These are phyloP conservation scores for Byasa hedistus DNA, from an alignment of 2,888 invertebrate species.

Conservation along the genomic window DNA sequence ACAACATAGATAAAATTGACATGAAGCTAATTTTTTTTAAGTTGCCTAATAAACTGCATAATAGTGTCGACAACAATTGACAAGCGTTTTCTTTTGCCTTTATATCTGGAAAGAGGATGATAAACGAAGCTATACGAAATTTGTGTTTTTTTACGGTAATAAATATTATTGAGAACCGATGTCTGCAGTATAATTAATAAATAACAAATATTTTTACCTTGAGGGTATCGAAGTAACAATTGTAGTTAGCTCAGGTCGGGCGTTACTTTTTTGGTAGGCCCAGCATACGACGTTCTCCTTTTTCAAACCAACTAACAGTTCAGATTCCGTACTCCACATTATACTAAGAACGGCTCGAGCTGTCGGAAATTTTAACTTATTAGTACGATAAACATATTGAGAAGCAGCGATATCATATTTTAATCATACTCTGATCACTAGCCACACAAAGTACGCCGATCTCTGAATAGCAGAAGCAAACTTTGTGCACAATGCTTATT, in stretches of 20 bases:
- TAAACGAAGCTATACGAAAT: too few species aligned
- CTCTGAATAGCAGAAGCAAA: too few species aligned
- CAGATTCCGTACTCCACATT: conserved; percentile 71
- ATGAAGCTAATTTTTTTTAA: not conserved
- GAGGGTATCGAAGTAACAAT: conserved; percentile 16
- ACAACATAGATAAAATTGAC: not conserved
- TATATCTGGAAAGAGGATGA: too few species aligned
- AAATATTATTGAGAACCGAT: too few species aligned
- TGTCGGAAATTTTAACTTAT: conserved; percentile 33
- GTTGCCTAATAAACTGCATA: too few species aligned
- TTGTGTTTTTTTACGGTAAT: too few species aligned
- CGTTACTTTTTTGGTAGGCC: conserved; percentile 44
- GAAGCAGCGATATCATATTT: not conserved
- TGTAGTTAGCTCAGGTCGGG: conserved; percentile 20
- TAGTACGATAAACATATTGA: not conserved
- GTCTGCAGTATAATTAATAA: not conserved
- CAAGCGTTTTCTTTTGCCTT: too few species aligned
- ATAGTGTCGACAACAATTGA: too few species aligned
- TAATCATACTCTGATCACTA: not conserved
- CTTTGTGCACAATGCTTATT: too few species aligned
- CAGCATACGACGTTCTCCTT: conserved; percentile 70
- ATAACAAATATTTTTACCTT: conserved; percentile 15
- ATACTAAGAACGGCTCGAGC: conserved; percentile 73
- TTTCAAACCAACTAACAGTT: conserved; percentile 67
- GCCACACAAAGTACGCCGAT: not conserved